Base-by-base conservation (phyloP, 2,888 invertebrate species). In the Spilosoma lubricipeda region DNA sequence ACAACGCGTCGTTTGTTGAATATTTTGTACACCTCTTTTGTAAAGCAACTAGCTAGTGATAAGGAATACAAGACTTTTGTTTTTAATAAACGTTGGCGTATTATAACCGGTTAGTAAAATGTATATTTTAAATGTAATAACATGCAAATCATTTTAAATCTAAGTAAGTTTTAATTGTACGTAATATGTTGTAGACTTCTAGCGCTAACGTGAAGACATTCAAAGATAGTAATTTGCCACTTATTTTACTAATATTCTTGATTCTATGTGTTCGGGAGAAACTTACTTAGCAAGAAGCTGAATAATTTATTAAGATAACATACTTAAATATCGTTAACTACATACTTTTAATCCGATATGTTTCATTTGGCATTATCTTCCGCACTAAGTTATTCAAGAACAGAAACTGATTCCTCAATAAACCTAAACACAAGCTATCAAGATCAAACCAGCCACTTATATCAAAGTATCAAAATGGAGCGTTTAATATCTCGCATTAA, bases 401-500 rank as follows among this genome's bases (percentile, higher is more conserved):
- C 67, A 67, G 45, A 71, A 67, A 18, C 66, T 64, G 52, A 63
- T 64, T 63, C 64, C 48, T 64, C 67, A 71, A 33, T 63, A 52
- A 67, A 67, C 63, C 42, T 66, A 81, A 75, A 70, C 75, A 82
- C 71, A 64, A 67, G 48, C 67, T 75, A 83, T 82, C 65, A 73
- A 36, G 79, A 79, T 79, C 76, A 78, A 79, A 70, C 82, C 70
- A 76, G 76, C 77, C 85, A 84, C 80, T 79, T 78, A 75, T 77
- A 85, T 77, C 78, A 63, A 79, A 76, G 68, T 76, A 78, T 70
- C 67, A 56, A 68, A 71, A 71, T 71, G 72, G 71, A 78, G 84
- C 84, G 81, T 85, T 81, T 75, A 80, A 82, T 84, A 84, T 79
- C 83, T 78, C 84, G 79, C 85, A 82, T 84, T 84, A 85, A 81